A percentile compares a stretch with the other conserved stretches of the same genome.
Evolutionary conservation across 2,113 vertebrate species (phyloP).

Genomic region (Gracilinanus agilis): DNA sequence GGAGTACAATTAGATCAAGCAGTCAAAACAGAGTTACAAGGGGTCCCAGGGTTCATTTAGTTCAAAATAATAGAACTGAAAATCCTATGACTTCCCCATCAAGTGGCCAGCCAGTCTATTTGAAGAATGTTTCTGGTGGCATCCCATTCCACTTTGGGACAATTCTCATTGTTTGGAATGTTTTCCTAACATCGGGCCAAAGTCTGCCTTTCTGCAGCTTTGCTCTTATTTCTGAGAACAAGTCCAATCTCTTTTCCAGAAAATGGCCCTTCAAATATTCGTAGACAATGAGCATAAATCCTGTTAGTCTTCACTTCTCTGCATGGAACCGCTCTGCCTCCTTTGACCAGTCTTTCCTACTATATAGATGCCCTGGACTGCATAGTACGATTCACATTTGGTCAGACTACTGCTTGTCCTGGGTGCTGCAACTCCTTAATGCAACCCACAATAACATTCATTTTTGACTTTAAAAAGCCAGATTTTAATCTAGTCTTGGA

Average conservation of each 20-base stretch:
- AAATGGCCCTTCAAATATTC: background rate
- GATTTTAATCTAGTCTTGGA: background rate
- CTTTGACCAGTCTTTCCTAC: background rate
- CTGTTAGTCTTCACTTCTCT: background rate
- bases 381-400: background rate
- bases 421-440: background rate
- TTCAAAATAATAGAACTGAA: background rate
- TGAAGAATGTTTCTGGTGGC: background rate
- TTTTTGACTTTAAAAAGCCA: background rate
- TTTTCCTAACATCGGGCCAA: background rate
- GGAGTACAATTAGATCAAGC: background rate
- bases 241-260: background rate
- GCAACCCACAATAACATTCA: background rate
- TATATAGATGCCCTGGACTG: background rate
- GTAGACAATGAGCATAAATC: background rate
- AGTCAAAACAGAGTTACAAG: background rate
- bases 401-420: background rate
- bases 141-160: background rate
- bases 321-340: background rate
- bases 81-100: background rate
- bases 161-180: background rate
- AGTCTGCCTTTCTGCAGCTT: background rate
- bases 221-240: background rate
- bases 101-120: background rate
- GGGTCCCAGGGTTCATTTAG: background rate